phyloP scores from a whole-genome alignment of 2,113 vertebrate species.

The Melanotaenia duboulayi region DNA sequence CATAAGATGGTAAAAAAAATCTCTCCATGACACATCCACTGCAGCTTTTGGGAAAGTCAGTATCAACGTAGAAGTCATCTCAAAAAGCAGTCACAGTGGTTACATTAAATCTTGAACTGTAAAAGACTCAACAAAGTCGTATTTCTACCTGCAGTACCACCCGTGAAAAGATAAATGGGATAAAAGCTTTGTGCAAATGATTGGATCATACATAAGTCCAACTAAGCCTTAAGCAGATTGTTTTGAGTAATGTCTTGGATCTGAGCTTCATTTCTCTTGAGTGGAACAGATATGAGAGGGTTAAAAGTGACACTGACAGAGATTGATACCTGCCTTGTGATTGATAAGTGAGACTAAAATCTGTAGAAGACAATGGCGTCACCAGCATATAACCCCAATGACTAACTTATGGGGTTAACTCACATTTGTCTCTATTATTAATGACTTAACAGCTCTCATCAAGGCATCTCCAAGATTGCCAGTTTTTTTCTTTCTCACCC shows the following conservation, averaged over 20 bases:
- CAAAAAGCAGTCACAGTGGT: constrained; percentile 28
- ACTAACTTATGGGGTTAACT: constrained; percentile 54
- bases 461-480: constrained; percentile 56
- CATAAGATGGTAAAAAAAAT: constrained; percentile 35
- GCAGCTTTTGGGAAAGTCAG: constrained; percentile 32
- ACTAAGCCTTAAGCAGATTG: constrained; percentile 3
- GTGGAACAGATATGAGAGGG: constrained; percentile 5
- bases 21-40: constrained; percentile 20
- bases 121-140: constrained; percentile 35
- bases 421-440: constrained; percentile 65
- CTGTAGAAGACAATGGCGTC: constrained; percentile 43
- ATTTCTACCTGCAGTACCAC: constrained; percentile 37
- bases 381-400: constrained; percentile 36
- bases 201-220: constrained; percentile 54
- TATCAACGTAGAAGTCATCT: constrained; percentile 25
- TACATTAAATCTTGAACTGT: constrained; percentile 26
- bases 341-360: constrained; percentile 46
- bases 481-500: constrained; percentile 25
- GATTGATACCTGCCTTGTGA: constrained; percentile 48
- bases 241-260: background rate
- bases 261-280: constrained; percentile 15
- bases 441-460: constrained; percentile 60
- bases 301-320: constrained; percentile 46
- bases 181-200: constrained; percentile 50
- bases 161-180: constrained; percentile 31